These are phyloP conservation scores for Phymatocera aterrima DNA, from an alignment of 2,888 invertebrate genomes.

Conservation along the genomic window DNA sequence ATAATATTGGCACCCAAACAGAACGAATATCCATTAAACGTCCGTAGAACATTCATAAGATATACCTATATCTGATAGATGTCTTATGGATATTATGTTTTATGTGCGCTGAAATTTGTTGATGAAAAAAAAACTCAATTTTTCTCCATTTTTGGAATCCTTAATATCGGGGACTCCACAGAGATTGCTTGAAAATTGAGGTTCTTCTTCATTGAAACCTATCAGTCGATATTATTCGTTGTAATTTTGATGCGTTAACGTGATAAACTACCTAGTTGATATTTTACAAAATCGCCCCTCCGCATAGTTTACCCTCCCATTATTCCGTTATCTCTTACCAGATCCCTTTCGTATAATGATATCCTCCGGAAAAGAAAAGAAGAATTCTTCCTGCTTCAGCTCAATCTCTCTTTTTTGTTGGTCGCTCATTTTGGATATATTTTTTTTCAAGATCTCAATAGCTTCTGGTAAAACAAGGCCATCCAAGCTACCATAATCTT, in stretches of 20 bases:
- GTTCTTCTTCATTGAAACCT: no score
- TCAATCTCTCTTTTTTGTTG: constrained; percentile 57
- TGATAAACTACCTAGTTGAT: background rate
- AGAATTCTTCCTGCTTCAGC: constrained; percentile 46
- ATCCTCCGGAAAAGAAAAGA: constrained; percentile 47
- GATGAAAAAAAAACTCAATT: no score
- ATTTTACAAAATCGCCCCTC: background rate
- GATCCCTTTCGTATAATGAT: constrained; percentile 48
- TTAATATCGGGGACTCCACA: no score
- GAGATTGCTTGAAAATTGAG: no score
- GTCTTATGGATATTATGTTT: no score
- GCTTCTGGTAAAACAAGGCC: constrained; percentile 72
- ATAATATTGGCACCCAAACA: no score
- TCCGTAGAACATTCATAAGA: no score
- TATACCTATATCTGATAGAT: no score
- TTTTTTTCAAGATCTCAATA: constrained; percentile 69
- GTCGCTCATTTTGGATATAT: constrained; percentile 58
- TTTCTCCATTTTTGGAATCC: no score
- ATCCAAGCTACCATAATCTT: constrained; percentile 72
- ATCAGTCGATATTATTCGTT: no score
- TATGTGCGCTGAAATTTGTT: no score
- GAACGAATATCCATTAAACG: no score
- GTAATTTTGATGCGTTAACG: background rate
- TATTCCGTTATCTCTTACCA: background rate
- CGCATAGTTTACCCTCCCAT: background rate